A percentile compares a stretch with the other conserved stretches of the same genome.
phyloP scores from a whole-genome alignment of 2,113 vertebrate genomes.

The Ceyx margarethae region DNA sequence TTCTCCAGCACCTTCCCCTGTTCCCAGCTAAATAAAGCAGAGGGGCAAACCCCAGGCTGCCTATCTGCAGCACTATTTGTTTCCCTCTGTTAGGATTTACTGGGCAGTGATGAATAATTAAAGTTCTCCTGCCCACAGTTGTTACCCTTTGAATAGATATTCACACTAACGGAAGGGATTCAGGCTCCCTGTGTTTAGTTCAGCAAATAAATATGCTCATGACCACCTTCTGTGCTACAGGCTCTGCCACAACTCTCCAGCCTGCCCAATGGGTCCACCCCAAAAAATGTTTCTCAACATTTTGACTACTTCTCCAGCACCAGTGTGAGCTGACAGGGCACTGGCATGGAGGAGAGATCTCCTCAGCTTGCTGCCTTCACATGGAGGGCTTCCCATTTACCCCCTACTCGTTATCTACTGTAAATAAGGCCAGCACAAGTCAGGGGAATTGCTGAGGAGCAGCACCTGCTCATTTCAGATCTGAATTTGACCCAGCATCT shows the following conservation, averaged over 20 bases:
- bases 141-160: constrained; percentile 22
- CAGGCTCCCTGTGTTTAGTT: not conserved
- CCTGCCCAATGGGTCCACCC: fast-evolving
- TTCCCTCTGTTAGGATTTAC: constrained; percentile 28
- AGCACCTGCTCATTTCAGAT: not conserved
- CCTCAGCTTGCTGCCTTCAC: not conserved
- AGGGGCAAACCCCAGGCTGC: not conserved
- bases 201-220: not conserved
- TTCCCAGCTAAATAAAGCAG: constrained; percentile 65
- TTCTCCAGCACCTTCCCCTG: constrained; percentile 58
- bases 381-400: not conserved
- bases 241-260: not conserved
- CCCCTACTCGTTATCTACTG: not conserved
- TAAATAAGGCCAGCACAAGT: not conserved
- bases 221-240: not conserved
- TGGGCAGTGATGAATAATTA: constrained; percentile 52
- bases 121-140: constrained; percentile 50
- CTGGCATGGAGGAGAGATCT: not conserved
- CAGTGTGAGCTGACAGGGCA: not conserved
- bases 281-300: not conserved
- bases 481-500: not conserved
- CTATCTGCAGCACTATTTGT: constrained; percentile 19
- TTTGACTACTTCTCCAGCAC: not conserved
- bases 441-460: not conserved
- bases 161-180: not conserved